phyloP scores from a whole-genome alignment of 2,888 invertebrate genomes.

The Chesias legatella region DNA sequence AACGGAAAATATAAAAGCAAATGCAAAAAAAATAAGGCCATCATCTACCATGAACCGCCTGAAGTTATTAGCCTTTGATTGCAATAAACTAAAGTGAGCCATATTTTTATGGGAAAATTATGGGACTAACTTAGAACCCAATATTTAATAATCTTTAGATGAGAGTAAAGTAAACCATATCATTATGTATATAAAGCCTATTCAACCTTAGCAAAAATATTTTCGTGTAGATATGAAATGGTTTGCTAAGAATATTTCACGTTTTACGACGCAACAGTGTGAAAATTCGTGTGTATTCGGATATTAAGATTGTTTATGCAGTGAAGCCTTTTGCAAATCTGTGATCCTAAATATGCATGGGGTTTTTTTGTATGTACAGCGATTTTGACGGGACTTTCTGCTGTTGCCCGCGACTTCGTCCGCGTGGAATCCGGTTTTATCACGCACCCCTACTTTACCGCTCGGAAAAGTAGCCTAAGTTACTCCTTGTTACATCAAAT shows the following conservation, averaged over 20 bases:
- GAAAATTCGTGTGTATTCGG: slow-evolving; percentile 63
- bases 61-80: slow-evolving; percentile 70
- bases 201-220: slow-evolving; percentile 18
- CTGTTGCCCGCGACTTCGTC: too few species aligned
- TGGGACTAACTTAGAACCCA: slow-evolving; percentile 51
- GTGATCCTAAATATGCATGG: slow-evolving; percentile 19
- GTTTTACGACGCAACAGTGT: slow-evolving; percentile 75
- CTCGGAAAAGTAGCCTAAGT: too few species aligned
- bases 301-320: slow-evolving; percentile 69
- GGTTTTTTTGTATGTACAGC: too few species aligned
- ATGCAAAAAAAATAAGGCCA: slow-evolving; percentile 20
- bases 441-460: too few species aligned
- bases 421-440: too few species aligned
- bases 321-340: slow-evolving; percentile 38
- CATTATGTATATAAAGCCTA: slow-evolving; percentile 19
- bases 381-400: slow-evolving; percentile 1
- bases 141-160: slow-evolving; percentile 22
- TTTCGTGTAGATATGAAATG: slow-evolving; percentile 50
- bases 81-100: slow-evolving; percentile 73
- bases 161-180: slow-evolving; percentile 31
- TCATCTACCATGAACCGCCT: slow-evolving; percentile 20
- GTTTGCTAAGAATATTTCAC: slow-evolving; percentile 71
- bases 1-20: too few species aligned
- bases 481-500: too few species aligned
- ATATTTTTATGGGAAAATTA: slow-evolving; percentile 73